Evolutionary conservation across 64 coral and sea anemone species (phyloP), one percentile per base, ranked within the genome.

Genomic region (Porites lutea): DNA sequence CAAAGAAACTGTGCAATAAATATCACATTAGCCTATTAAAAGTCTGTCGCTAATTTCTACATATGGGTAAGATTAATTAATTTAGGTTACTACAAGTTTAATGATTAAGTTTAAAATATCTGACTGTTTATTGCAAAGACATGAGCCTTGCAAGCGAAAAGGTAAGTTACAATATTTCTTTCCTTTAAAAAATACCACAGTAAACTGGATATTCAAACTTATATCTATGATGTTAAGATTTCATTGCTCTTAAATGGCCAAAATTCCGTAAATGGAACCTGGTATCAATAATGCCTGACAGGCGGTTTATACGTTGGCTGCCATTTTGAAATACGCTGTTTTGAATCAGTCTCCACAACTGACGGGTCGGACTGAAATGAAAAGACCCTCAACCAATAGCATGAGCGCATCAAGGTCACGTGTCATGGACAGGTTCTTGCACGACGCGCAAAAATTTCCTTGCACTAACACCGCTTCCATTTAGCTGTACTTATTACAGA

Each of bases 401-500:
- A 16, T 48, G 37, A 19, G 58, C 16, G 59, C 60, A 49, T 48
- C 11, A 58, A 48, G 80, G 58, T 27, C 55, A 80, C 55, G 53
- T 80, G 20, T 1, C 37, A 21, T 59, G 53, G 9, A 20, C n/a
- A 59, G 18, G 75, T 54, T 3, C 4, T 49, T 77, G 18, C 52
- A 19, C 6, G 54, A 54, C 50, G 18, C 8, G 1, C 10, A 19
- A 58, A 37, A 20, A 78, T 78, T 78, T 55, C 48, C 8, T 8
- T 2, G 8, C 2, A 13, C 10, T 9, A 64, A 52, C 19, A 10
- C 79, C 15, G 79, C 27, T 18, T 81, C 55, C 49, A 10, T 52
- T 68, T 4, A 48, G 62, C 63, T 8, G 23, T 4, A 75, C 14
- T 55, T 71, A 70, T 87, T 82, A 97, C 79, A 97, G 86, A 79